Conservation (phyloP, 2,888 invertebrate genomes). For the Teleogryllus oceanicus region DNA sequence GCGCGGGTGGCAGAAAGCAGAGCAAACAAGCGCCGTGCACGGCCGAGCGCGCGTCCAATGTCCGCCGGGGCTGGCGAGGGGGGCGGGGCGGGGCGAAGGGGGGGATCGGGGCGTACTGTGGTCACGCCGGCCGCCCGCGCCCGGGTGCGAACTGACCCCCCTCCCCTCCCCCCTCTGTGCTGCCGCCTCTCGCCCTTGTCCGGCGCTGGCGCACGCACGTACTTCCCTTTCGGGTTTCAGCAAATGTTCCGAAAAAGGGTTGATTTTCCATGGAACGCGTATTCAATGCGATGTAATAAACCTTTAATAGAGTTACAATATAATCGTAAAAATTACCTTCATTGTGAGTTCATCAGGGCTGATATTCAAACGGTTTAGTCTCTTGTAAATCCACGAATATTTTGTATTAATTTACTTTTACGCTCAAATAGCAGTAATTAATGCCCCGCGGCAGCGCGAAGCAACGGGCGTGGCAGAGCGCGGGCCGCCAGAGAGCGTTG, state of each 20-base stretch:
- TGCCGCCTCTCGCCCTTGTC: not conserved
- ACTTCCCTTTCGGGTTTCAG: not conserved
- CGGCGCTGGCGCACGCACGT: not conserved
- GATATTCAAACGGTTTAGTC: not conserved
- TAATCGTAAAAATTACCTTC: not conserved
- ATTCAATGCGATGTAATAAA: slow-evolving; percentile 1
- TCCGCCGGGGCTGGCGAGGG: no score
- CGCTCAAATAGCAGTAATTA: not conserved
- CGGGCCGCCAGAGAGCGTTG: no score
- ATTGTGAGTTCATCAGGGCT: slow-evolving; percentile 9
- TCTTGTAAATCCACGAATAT: not conserved
- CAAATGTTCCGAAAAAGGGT: not conserved
- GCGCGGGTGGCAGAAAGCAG: not conserved
- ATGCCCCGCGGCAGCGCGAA: not conserved
- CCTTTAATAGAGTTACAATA: slow-evolving; percentile 1
- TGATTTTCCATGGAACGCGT: not conserved
- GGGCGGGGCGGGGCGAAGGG: no score
- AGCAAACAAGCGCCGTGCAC: not conserved
- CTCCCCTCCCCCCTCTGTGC: not conserved
- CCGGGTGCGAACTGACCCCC: not conserved
- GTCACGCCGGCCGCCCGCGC: not conserved
- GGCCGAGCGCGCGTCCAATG: not conserved
- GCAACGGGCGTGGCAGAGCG: not conserved
- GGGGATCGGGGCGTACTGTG: no score
- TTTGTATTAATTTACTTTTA: not conserved